Evolutionary conservation across 2,888 invertebrate species (phyloP).

Genomic region (Bruchidius siliquastri): DNA sequence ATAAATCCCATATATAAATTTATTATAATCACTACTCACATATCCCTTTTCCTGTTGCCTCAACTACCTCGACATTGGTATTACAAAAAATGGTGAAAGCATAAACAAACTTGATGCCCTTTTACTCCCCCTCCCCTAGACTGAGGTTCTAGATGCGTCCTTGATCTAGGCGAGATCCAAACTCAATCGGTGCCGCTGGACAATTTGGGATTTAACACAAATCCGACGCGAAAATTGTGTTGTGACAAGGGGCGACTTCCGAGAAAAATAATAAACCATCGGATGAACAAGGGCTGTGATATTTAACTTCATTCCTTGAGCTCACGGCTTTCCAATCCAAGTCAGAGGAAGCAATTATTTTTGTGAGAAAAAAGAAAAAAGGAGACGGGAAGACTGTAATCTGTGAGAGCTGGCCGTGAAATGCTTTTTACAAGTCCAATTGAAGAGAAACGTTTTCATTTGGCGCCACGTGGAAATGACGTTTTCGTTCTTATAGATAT

Average conservation of each 20-base stretch:
- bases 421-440: neutral
- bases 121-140: too few relatives aligned
- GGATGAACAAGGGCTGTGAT: neutral
- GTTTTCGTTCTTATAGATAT: neutral
- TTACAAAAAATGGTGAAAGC: too few relatives aligned
- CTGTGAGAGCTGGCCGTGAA: neutral
- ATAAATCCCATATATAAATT: too few relatives aligned
- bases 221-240: neutral
- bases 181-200: neutral
- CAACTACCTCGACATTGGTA: too few relatives aligned
- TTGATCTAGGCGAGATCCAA: too few relatives aligned
- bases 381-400: neutral
- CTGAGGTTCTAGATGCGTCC: too few relatives aligned
- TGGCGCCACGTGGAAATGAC: neutral
- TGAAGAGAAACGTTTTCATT: neutral
- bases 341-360: neutral
- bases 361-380: neutral
- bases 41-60: too few relatives aligned
- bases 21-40: too few relatives aligned
- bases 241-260: neutral
- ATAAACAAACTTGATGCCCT: too few relatives aligned
- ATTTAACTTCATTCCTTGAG: neutral
- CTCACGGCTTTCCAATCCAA: neutral
- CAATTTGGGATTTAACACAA: neutral
- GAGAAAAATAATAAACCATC: neutral